Evolutionary conservation across 2,797 vertebrate species (phyloP), one percentile per base, ranked within the genome.

Genomic region (Thamnophis elegans): DNA sequence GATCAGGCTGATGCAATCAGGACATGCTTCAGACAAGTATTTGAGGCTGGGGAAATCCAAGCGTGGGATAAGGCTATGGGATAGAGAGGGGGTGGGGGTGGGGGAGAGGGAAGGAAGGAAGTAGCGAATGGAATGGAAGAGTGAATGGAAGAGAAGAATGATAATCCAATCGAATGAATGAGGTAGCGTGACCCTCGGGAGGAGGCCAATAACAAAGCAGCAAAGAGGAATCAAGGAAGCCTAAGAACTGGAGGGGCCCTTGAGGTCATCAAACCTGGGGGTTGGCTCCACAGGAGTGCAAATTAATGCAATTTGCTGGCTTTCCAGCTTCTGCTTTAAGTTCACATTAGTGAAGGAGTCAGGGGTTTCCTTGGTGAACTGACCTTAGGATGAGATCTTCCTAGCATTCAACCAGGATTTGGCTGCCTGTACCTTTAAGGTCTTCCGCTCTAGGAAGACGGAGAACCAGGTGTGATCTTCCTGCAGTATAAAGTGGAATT

Each of bases 51-150:
- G 73, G 91, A 60, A 92, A 85, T 89, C 88, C 58, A 28, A 12
- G 9, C 2, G 12, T 62, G 42, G 56, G 73, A 9, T 42, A 32
- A 18, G 2, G 3, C 9, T 5, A 4, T 0, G 9, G 25, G 12
- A 4, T 20, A 1, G 32, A 20, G 42, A n/a, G n/a, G n/a, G n/a
- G n/a, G n/a, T n/a, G 22, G 22, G 28, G 1, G 1, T 9, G 14
- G 7, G 1, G 2, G 28, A 5, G 12, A 2, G 16, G 4, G 14
- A 20, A 55, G 14, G 1, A 11, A 32, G 28, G 22, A 82, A 73
- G 10, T 11, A 16, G n/a, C n/a, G n/a, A n/a, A n/a, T n/a, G n/a
- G n/a, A n/a, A n/a, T n/a, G n/a, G n/a, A n/a, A n/a, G n/a, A n/a
- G n/a, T 12, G 11, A 36, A n/a, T 5, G 32, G 22, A 25, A 25